Conservation (phyloP, 2,113 vertebrate species). For the Tor tambroides region DNA sequence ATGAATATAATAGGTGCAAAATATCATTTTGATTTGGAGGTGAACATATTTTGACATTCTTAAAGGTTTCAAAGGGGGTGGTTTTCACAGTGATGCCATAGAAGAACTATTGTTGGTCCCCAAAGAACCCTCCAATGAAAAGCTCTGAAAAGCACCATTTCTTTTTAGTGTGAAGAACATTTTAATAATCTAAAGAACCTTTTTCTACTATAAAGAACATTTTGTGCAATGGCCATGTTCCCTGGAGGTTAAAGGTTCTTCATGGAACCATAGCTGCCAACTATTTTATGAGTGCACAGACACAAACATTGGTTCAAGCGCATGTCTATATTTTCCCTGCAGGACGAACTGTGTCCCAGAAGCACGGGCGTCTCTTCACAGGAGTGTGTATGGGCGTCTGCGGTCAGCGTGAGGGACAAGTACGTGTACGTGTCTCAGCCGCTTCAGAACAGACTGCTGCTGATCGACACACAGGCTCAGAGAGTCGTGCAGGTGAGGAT, state of each 20-base stretch:
- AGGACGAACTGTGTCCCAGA: conserved; percentile 93
- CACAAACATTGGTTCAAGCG: background rate
- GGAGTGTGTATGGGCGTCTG: conserved; percentile 90
- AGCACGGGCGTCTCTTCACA: conserved; percentile 74
- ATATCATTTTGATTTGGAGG: background rate
- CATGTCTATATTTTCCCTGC: conserved; percentile 27
- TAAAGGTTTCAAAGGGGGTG: background rate
- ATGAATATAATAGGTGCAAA: too few species aligned
- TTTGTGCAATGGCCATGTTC: background rate
- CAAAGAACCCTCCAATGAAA: background rate
- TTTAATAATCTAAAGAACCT: too few species aligned
- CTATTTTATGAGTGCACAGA: too few species aligned
- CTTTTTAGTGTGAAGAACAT: background rate
- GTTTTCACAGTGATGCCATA: background rate
- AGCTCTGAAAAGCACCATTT: background rate
- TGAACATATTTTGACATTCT: background rate
- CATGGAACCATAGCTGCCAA: too few species aligned
- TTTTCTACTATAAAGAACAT: too few species aligned
- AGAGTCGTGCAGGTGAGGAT: conserved; percentile 88
- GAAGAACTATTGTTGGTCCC: background rate
- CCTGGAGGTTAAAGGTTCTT: background rate
- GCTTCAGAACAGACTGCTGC: conserved; percentile 82
- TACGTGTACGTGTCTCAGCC: conserved; percentile 93
- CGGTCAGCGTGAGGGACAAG: conserved; percentile 89
- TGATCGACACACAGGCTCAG: conserved; percentile 90